Evolutionary conservation across 1,140 invertebrate genomes (phyloP).

Genomic region (Prorops nasuta): DNA sequence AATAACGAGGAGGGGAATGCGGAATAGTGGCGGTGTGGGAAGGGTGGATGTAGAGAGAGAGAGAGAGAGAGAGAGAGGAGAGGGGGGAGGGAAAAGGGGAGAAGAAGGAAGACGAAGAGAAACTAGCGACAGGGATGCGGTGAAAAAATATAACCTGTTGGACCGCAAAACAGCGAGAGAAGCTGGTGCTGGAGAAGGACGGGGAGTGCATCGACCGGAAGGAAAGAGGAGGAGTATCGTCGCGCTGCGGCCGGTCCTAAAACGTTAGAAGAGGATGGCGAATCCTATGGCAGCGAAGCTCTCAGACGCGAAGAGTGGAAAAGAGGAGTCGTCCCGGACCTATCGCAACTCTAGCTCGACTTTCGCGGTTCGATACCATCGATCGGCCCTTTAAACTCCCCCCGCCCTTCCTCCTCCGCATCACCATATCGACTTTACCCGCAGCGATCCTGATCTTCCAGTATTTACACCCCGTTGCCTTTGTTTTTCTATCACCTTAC

Average conservation of each 20-base stretch:
- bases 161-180: conserved; percentile 43
- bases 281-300: too few relatives aligned
- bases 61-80: not conserved
- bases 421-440: too few relatives aligned
- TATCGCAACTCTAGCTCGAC: conserved; percentile 49
- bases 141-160: conserved; percentile 56
- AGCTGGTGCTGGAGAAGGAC: conserved; percentile 13
- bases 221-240: not conserved
- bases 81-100: conserved; percentile 16
- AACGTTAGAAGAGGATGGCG: too few relatives aligned
- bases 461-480: too few relatives aligned
- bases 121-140: too few relatives aligned
- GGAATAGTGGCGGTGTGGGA: conserved; percentile 10
- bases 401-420: not conserved
- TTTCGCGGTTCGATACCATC: conserved; percentile 43
- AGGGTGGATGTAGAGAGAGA: not conserved
- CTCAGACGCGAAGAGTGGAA: not conserved
- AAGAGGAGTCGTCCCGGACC: conserved; percentile 41
- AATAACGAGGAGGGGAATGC: conserved; percentile 13
- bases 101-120: too few relatives aligned
- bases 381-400: not conserved
- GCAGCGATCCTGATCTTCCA: too few relatives aligned
- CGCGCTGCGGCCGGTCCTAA: too few relatives aligned
- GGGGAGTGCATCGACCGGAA: not conserved
- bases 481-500: too few relatives aligned